These are phyloP conservation scores for Euura saliciscinereae DNA, from an alignment of 1,140 invertebrate species.

Conservation along the genomic window DNA sequence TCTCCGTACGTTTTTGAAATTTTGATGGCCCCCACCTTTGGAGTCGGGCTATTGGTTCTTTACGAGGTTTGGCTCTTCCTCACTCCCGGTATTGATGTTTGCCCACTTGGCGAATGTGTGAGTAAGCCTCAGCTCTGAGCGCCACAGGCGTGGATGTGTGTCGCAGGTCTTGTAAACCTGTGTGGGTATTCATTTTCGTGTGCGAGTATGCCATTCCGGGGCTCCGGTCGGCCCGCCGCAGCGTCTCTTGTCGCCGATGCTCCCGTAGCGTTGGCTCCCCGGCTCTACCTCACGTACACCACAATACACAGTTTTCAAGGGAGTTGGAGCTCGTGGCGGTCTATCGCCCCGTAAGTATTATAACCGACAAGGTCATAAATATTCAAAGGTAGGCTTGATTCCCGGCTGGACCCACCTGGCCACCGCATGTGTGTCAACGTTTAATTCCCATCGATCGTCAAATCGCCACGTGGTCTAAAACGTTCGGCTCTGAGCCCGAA, in stretches of 20 bases:
- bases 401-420: not conserved
- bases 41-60: slow-evolving; percentile 53
- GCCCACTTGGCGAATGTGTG: not conserved
- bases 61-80: slow-evolving; percentile 10
- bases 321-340: not conserved
- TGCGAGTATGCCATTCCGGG: not conserved
- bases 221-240: not conserved
- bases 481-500: too few relatives aligned
- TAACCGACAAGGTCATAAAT: slow-evolving; percentile 5
- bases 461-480: not conserved
- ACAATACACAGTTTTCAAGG: not conserved
- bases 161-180: not conserved
- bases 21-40: slow-evolving; percentile 75
- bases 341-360: not conserved
- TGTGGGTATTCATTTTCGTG: not conserved
- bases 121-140: not conserved
- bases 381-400: slow-evolving; percentile 3
- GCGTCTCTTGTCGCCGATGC: slow-evolving; percentile 4
- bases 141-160: slow-evolving; percentile 2
- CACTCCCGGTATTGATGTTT: not conserved
- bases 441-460: not conserved
- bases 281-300: not conserved
- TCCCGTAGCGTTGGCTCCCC: not conserved
- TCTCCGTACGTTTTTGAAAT: slow-evolving; percentile 63
- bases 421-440: not conserved